These are phyloP conservation scores for Cyprinodon brontotheroides DNA, from an alignment of 2,113 vertebrate species.

Conservation along the genomic window DNA sequence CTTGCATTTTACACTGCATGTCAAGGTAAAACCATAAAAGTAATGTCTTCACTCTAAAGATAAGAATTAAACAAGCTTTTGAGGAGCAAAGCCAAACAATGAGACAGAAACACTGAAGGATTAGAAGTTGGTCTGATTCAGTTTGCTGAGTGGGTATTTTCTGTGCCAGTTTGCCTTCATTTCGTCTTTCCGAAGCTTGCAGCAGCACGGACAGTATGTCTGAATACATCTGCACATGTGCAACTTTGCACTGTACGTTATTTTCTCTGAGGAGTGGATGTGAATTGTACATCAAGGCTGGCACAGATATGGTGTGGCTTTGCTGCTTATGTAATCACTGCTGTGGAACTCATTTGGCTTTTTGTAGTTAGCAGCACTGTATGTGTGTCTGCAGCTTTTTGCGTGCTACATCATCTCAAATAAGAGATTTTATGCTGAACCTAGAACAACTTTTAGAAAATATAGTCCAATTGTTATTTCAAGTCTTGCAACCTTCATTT, in stretches of 20 bases:
- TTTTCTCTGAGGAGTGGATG: slow-evolving; percentile 60
- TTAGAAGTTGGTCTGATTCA: slow-evolving; percentile 63
- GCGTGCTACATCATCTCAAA: slow-evolving; percentile 22
- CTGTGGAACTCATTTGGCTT: slow-evolving; percentile 73
- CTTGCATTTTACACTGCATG: not conserved
- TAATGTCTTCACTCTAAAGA: not conserved
- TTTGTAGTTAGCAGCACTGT: slow-evolving; percentile 42
- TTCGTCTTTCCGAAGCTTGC: slow-evolving; percentile 54
- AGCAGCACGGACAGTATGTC: slow-evolving; percentile 44
- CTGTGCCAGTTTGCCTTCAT: slow-evolving; percentile 52
- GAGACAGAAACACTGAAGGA: slow-evolving; percentile 41
- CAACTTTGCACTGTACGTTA: slow-evolving; percentile 60
- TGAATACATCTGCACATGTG: slow-evolving; percentile 55
- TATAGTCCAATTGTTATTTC: slow-evolving; percentile 3
- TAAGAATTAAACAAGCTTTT: slow-evolving; percentile 4
- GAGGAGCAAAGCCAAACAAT: slow-evolving; percentile 14
- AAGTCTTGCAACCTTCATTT: slow-evolving; percentile 34
- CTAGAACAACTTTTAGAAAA: slow-evolving; percentile 30
- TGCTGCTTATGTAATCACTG: slow-evolving; percentile 76
- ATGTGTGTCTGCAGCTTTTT: slow-evolving; percentile 19
- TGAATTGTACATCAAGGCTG: slow-evolving; percentile 74
- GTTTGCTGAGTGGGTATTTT: slow-evolving; percentile 76
- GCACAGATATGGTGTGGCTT: slow-evolving; percentile 58
- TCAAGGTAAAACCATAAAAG: not conserved
- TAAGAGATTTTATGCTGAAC: slow-evolving; percentile 34